phyloP scores from a whole-genome alignment of 2,797 vertebrate species.

The Bradypodion pumilum region DNA sequence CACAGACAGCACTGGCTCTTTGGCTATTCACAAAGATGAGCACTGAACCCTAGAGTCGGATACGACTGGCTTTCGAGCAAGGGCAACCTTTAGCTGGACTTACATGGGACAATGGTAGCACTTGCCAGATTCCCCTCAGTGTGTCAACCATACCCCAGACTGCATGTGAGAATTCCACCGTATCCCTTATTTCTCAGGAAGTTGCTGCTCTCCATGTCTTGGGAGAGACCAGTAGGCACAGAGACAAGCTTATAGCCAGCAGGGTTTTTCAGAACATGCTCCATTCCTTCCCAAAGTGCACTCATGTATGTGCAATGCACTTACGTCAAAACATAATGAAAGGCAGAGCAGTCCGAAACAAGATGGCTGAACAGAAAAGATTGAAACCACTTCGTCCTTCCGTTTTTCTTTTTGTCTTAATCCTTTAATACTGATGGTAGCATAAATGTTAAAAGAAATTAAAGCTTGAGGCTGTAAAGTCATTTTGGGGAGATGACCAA shows the following conservation, averaged over 20 bases:
- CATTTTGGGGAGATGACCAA: slow-evolving; percentile 36
- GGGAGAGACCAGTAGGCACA: neutral
- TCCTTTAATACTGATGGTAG: slow-evolving; percentile 9
- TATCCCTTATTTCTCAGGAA: neutral
- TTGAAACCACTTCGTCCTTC: neutral
- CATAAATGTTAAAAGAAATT: slow-evolving; percentile 12
- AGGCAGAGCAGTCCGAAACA: neutral
- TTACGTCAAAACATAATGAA: neutral
- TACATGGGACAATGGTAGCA: no score
- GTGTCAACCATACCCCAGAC: neutral
- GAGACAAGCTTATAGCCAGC: neutral
- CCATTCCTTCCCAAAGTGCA: neutral
- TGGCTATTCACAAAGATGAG: no score
- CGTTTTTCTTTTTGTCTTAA: no score
- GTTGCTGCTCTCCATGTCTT: neutral
- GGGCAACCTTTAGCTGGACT: no score
- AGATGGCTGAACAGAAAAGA: neutral
- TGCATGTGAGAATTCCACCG: neutral
- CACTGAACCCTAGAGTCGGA: no score
- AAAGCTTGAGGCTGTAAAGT: neutral
- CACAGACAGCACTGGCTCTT: no score
- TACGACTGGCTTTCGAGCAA: no score
- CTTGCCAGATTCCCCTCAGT: neutral
- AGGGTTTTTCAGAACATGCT: neutral
- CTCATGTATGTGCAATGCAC: neutral